phyloP scores from a whole-genome alignment of 2,888 invertebrate genomes.

The Lasius fuliginosus region DNA sequence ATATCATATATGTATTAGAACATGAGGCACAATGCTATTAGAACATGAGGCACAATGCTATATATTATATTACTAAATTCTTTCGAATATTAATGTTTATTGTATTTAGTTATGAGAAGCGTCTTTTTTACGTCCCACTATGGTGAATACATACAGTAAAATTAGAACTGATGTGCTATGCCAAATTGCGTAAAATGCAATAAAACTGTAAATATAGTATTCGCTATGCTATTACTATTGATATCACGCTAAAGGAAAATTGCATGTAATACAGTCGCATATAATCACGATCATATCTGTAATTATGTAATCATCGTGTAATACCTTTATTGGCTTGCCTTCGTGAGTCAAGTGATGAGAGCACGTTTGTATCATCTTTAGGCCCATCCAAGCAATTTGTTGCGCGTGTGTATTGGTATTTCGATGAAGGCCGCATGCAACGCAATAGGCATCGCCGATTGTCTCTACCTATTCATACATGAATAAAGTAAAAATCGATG shows the following conservation, averaged over 20 bases:
- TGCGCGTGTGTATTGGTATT: constrained; percentile 96
- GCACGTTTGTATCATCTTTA: constrained; percentile 97
- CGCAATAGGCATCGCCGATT: constrained; percentile 98
- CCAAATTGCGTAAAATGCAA: constrained; percentile 18
- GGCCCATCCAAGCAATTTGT: constrained; percentile 98
- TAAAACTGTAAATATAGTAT: constrained; percentile 14
- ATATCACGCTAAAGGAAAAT: constrained; percentile 17
- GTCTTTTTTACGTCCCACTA: background rate
- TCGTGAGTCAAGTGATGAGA: constrained; percentile 95
- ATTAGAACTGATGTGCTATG: background rate
- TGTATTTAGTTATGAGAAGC: background rate
- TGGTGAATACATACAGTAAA: background rate
- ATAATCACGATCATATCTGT: constrained; percentile 35
- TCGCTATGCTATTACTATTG: background rate
- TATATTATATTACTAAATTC: background rate
- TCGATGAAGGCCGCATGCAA: constrained; percentile 96
- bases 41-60: too few species aligned
- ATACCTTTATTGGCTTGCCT: constrained; percentile 95
- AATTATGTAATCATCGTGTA: constrained; percentile 28
- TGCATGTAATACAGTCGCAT: constrained; percentile 8
- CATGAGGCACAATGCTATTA: too few species aligned
- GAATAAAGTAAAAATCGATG: constrained; percentile 29
- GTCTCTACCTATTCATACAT: constrained; percentile 93
- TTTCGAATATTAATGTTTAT: background rate
- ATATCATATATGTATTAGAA: background rate